Evolutionary conservation across 1,140 invertebrate genomes (phyloP).

Genomic region (Tetragonula clypearis): DNA sequence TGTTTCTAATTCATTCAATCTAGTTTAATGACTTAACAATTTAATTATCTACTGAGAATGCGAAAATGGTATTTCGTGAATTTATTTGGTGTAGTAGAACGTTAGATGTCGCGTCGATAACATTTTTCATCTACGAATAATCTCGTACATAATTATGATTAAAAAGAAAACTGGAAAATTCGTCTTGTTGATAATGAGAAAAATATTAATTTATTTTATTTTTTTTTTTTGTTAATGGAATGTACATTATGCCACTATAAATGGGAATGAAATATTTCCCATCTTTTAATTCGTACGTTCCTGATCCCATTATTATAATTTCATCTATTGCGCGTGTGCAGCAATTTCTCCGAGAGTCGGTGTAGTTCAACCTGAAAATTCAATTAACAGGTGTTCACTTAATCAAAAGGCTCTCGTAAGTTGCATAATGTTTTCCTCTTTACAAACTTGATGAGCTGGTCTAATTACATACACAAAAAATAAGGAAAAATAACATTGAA

Average conservation of each 20-base stretch:
- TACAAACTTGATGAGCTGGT: background rate
- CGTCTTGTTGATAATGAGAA: background rate
- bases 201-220: background rate
- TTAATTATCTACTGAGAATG: conserved; percentile 19
- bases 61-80: background rate
- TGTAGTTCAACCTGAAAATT: background rate
- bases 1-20: background rate
- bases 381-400: conserved; percentile 17
- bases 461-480: background rate
- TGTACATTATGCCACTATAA: background rate
- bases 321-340: background rate
- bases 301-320: background rate
- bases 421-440: background rate
- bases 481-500: background rate
- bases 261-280: background rate
- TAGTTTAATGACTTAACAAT: background rate
- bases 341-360: background rate
- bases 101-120: conserved; percentile 18
- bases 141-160: too few species aligned
- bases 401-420: background rate
- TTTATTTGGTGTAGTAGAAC: background rate
- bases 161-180: background rate
- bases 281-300: too few species aligned
- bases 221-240: background rate
- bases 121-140: background rate